These are phyloP conservation scores for Camponotus fellah DNA, from an alignment of 2,888 invertebrate genomes.

Conservation along the genomic window DNA sequence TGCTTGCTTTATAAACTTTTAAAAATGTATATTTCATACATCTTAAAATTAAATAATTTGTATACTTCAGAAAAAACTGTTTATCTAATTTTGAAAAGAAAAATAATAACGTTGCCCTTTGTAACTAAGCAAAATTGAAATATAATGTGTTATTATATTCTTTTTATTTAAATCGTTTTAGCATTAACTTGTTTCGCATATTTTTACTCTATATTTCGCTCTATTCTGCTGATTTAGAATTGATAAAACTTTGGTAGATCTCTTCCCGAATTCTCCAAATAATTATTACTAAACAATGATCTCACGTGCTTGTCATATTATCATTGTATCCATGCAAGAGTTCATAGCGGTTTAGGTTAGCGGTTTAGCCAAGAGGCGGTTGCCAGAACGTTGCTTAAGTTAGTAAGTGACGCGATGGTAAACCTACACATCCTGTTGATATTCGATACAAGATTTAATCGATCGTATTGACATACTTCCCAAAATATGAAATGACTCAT, in stretches of 20 bases:
- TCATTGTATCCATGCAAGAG: background rate
- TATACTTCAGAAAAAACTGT: background rate
- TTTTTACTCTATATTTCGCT: background rate
- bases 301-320: constrained; percentile 13
- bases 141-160: background rate
- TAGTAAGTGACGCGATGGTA: background rate
- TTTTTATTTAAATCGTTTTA: background rate
- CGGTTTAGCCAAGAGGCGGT: background rate
- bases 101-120: background rate
- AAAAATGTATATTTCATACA: background rate
- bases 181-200: background rate
- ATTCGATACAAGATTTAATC: constrained; percentile 17
- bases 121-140: background rate
- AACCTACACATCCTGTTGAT: background rate
- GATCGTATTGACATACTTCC: background rate
- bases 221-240: background rate
- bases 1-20: background rate
- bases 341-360: background rate
- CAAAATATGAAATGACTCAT: background rate
- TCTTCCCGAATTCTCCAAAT: constrained; percentile 9
- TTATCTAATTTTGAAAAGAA: background rate
- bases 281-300: background rate
- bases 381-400: background rate
- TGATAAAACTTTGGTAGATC: background rate
- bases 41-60: background rate